Percentiles rank a stretch among this genome's conserved stretches.
Conservation (phyloP, 2,797 vertebrate species). For the Nothura maculosa region DNA sequence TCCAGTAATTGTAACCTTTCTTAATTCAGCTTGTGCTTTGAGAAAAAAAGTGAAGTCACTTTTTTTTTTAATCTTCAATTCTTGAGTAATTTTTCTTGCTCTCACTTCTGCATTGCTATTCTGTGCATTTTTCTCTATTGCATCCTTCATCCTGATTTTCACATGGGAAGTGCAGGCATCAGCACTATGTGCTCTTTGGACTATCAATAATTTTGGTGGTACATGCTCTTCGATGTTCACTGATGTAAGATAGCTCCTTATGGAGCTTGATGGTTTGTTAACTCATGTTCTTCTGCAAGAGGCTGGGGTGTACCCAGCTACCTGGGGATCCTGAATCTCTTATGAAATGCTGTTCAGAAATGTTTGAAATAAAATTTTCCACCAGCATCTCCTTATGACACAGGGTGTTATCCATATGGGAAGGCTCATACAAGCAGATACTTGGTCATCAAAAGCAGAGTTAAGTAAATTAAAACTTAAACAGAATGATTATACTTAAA, state of each 20-base stretch:
- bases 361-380: not conserved
- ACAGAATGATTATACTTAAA: not conserved
- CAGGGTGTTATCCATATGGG: not conserved
- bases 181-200: not conserved
- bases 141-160: not conserved
- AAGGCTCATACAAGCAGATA: not conserved
- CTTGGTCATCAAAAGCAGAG: not conserved
- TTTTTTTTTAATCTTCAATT: not conserved
- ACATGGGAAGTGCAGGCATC: not conserved
- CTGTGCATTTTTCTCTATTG: not conserved
- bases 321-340: not conserved
- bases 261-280: not conserved
- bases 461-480: not conserved
- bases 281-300: not conserved
- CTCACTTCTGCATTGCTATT: slow-evolving; percentile 34
- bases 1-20: not conserved
- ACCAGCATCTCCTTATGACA: not conserved
- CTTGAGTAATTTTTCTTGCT: not conserved
- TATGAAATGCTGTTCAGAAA: not conserved
- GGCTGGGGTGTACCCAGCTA: fast-evolving
- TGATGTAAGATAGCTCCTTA: fast-evolving
- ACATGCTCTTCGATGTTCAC: not conserved
- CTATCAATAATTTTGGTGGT: not conserved
- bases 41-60: not conserved
- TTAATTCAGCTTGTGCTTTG: not conserved